These are phyloP conservation scores for Taenaris catops DNA, from an alignment of 2,888 invertebrate genomes.

Conservation along the genomic window DNA sequence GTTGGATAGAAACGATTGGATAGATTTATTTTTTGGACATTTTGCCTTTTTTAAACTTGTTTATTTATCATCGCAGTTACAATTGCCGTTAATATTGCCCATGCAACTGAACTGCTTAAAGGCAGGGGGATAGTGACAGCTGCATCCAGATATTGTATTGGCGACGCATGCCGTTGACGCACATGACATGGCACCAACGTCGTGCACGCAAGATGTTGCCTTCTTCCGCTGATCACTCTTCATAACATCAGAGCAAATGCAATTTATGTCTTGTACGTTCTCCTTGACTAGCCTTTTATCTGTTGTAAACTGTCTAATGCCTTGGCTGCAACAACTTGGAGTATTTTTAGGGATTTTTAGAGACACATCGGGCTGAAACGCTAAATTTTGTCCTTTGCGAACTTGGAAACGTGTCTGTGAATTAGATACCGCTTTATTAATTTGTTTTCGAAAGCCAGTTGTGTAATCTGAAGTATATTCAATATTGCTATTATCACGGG, in stretches of 20 bases:
- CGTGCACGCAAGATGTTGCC: neutral
- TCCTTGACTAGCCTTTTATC: neutral
- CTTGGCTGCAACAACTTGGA: neutral
- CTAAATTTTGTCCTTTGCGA: no score
- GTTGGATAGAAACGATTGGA: no score
- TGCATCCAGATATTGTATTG: constrained; percentile 26
- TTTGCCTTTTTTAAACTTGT: no score
- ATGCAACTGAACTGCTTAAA: constrained; percentile 37
- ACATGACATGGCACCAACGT: constrained; percentile 8
- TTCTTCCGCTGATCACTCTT: no score
- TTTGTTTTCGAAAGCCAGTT: neutral
- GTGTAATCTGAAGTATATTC: neutral
- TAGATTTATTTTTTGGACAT: no score
- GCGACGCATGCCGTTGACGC: constrained; percentile 5
- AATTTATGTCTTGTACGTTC: neutral
- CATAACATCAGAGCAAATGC: constrained; percentile 7
- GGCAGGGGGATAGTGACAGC: constrained; percentile 41
- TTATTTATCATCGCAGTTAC: constrained; percentile 30
- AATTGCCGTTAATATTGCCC: constrained; percentile 39
- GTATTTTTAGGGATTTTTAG: neutral
- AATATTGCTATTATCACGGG: neutral
- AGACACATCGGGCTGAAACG: no score
- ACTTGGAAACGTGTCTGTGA: no score
- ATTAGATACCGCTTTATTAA: no score
- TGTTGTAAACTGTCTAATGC: neutral